Percentiles rank a stretch among this genome's conserved stretches.
phyloP scores from a whole-genome alignment of 2,888 invertebrate species.

The Rotaria magnacalcarata region DNA sequence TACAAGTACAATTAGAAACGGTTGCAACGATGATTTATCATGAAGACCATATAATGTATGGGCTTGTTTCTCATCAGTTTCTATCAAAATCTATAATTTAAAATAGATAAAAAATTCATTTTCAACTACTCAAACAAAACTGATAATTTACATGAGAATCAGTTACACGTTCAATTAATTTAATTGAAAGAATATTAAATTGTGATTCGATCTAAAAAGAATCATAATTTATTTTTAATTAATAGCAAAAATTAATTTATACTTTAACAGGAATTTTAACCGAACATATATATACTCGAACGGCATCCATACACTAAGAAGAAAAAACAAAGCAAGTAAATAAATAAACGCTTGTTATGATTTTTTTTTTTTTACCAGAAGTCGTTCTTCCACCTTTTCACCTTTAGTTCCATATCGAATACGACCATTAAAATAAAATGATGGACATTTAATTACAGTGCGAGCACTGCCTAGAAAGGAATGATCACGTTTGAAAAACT shows the following conservation, averaged over 20 bases:
- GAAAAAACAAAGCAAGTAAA: too few relatives aligned
- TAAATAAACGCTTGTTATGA: too few relatives aligned
- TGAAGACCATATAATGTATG: conserved; percentile 10
- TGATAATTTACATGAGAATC: background rate
- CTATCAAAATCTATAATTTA: background rate
- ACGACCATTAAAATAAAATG: conserved; percentile 27
- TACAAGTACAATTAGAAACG: background rate
- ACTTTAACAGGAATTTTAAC: conserved; percentile 26
- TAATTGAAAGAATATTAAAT: conserved; percentile 26
- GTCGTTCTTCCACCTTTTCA: conserved; percentile 34
- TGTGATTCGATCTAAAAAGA: conserved; percentile 15
- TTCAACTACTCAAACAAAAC: background rate
- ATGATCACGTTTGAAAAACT: background rate
- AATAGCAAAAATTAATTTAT: background rate
- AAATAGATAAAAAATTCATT: background rate
- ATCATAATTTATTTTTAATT: background rate
- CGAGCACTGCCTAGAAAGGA: background rate
- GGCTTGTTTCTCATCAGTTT: conserved; percentile 11
- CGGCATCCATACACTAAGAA: conserved; percentile 20
- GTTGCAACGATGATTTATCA: conserved; percentile 21
- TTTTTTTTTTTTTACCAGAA: background rate
- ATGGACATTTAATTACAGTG: background rate
- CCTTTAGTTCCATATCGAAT: conserved; percentile 23
- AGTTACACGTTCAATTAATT: background rate
- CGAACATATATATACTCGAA: background rate